Evolutionary conservation across 1,140 invertebrate genomes (phyloP).

Genomic region (Dendrolimus kikuchii): DNA sequence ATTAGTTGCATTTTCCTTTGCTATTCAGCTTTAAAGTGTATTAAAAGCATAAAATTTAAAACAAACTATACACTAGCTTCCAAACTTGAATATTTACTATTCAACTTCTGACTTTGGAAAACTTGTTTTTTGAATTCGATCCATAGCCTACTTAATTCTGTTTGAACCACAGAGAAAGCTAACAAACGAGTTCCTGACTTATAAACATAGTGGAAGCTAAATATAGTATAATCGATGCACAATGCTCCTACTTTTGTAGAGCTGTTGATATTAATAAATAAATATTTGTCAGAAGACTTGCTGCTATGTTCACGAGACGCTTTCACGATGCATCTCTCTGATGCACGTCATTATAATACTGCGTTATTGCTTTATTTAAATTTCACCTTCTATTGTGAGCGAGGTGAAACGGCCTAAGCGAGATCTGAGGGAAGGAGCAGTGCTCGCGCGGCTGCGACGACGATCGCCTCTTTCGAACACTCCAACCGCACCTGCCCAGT

Average conservation of each 20-base stretch:
- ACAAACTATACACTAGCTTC: no score
- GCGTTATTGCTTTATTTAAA: slow-evolving; percentile 64
- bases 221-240: slow-evolving; percentile 6
- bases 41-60: no score
- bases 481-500: slow-evolving; percentile 12
- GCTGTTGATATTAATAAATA: slow-evolving; percentile 4
- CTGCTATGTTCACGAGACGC: slow-evolving; percentile 13
- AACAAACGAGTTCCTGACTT: slow-evolving; percentile 9
- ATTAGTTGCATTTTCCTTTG: no score
- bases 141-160: not conserved
- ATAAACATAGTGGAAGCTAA: not conserved
- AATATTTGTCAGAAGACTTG: slow-evolving; percentile 6
- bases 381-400: slow-evolving; percentile 70
- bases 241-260: not conserved
- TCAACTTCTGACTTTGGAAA: no score
- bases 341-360: slow-evolving; percentile 57
- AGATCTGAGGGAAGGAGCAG: slow-evolving; percentile 60
- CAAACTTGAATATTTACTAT: no score
- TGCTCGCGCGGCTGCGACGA: slow-evolving; percentile 40
- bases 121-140: not conserved
- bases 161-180: slow-evolving; percentile 10
- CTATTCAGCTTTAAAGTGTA: no score
- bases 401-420: slow-evolving; percentile 48
- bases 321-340: slow-evolving; percentile 60
- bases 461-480: slow-evolving; percentile 40